Conservation (phyloP, 2,797 vertebrate genomes). For the Leptoclinus maculatus region DNA sequence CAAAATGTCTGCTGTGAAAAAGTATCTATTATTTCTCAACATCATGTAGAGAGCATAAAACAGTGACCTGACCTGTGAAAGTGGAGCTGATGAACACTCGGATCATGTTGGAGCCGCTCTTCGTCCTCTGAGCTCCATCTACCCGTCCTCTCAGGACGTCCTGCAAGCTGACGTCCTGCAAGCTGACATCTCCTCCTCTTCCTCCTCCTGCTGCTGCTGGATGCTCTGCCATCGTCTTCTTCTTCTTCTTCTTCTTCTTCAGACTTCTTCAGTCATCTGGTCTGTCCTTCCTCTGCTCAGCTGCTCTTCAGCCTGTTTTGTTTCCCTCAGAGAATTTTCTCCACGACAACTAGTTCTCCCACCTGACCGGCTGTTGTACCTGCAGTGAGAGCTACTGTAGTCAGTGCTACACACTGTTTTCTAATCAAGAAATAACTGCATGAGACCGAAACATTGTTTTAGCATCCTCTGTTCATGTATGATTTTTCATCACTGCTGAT, state of each 20-base stretch:
- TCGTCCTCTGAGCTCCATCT: constrained; percentile 44
- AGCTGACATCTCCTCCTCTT: constrained; percentile 15
- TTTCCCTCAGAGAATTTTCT: constrained; percentile 49
- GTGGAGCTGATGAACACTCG: constrained; percentile 85
- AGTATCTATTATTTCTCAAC: not conserved
- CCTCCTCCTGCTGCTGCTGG: constrained; percentile 25
- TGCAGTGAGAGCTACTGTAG: not conserved
- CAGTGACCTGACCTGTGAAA: constrained; percentile 81
- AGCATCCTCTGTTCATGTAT: not conserved
- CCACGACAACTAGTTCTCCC: constrained; percentile 50
- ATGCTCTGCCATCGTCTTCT: constrained; percentile 30
- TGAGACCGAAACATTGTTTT: not conserved
- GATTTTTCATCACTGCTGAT: not conserved
- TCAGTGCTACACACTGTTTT: not conserved
- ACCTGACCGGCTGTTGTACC: constrained; percentile 1
- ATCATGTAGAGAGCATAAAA: not conserved
- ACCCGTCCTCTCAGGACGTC: constrained; percentile 75
- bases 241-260: constrained; percentile 8
- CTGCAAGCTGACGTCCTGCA: constrained; percentile 63
- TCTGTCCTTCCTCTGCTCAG: not conserved
- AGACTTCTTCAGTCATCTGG: constrained; percentile 1
- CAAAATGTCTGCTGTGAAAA: not conserved
- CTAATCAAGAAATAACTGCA: not conserved
- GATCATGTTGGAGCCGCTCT: constrained; percentile 75
- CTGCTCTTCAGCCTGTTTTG: constrained; percentile 5